phyloP scores from a whole-genome alignment of 2,888 invertebrate genomes.

The Caenorhabditis sp. region DNA sequence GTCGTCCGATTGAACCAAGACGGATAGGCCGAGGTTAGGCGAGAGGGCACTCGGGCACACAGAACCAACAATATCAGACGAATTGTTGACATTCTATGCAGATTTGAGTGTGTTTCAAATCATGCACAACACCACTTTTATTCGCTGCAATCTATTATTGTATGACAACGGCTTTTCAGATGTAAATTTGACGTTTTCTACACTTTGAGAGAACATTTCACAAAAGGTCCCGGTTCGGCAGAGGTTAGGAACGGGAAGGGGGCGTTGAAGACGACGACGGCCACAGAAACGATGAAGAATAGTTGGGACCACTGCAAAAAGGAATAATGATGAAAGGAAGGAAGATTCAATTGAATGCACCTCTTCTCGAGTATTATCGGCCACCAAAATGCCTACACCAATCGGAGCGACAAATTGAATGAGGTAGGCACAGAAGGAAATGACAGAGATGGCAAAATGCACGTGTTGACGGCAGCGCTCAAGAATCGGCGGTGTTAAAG shows the following conservation, averaged over 20 bases:
- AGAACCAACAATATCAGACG: not conserved
- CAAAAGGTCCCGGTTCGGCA: constrained; percentile 27
- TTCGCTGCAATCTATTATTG: too few relatives aligned
- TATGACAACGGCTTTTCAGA: not conserved
- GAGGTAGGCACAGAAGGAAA: constrained; percentile 39
- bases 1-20: constrained; percentile 1
- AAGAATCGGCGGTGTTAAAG: too few relatives aligned
- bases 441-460: constrained; percentile 59
- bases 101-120: not conserved
- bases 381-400: constrained; percentile 49
- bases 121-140: not conserved
- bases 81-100: not conserved
- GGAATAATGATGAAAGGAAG: not conserved
- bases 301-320: constrained; percentile 42
- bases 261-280: constrained; percentile 11
- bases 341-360: constrained; percentile 26
- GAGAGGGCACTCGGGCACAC: not conserved
- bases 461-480: constrained; percentile 46
- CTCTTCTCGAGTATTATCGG: constrained; percentile 51
- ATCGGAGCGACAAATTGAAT: constrained; percentile 58
- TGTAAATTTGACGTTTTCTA: not conserved
- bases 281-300: constrained; percentile 6
- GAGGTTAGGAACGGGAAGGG: constrained; percentile 40
- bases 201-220: not conserved
- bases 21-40: not conserved